Evolutionary conservation across 2,888 invertebrate species (phyloP).

Genomic region (Oligia latruncula): DNA sequence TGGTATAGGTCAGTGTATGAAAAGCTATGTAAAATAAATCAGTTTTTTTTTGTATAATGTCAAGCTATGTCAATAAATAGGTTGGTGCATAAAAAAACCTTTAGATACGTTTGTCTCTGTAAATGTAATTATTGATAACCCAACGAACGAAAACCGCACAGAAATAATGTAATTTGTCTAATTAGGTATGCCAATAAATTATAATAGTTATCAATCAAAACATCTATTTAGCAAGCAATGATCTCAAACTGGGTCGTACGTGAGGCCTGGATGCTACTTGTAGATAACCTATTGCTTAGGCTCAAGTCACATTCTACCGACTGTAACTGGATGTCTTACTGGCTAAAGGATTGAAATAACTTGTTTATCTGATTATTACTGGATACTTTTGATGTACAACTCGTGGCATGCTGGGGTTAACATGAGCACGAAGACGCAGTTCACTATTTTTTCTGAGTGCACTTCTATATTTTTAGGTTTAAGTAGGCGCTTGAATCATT

Average conservation of each 20-base stretch:
- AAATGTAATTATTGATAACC: conserved; percentile 14
- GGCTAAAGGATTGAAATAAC: conserved; percentile 6
- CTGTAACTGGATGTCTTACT: conserved; percentile 17
- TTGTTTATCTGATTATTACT: not conserved
- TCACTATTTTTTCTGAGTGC: not conserved
- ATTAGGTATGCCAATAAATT: conserved; percentile 25
- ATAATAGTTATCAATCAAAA: conserved; percentile 29
- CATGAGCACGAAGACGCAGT: not conserved
- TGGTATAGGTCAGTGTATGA: not conserved
- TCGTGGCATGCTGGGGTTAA: no score
- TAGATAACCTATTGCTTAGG: conserved; percentile 47
- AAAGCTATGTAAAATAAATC: not conserved
- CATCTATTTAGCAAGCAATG: conserved; percentile 33
- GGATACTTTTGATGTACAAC: not conserved
- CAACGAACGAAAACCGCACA: not conserved
- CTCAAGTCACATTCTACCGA: conserved; percentile 33
- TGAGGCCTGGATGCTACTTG: conserved; percentile 14
- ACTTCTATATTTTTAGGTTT: not conserved
- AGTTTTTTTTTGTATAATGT: not conserved
- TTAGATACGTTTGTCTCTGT: not conserved
- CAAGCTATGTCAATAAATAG: not conserved
- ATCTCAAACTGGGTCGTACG: conserved; percentile 47
- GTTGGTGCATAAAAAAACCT: not conserved
- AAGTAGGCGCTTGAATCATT: not conserved
- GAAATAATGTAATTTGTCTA: conserved; percentile 15